Evolutionary conservation across 2,888 invertebrate genomes (phyloP), one percentile per base, ranked within the genome.

Genomic region (Drosophila kokeensis): DNA sequence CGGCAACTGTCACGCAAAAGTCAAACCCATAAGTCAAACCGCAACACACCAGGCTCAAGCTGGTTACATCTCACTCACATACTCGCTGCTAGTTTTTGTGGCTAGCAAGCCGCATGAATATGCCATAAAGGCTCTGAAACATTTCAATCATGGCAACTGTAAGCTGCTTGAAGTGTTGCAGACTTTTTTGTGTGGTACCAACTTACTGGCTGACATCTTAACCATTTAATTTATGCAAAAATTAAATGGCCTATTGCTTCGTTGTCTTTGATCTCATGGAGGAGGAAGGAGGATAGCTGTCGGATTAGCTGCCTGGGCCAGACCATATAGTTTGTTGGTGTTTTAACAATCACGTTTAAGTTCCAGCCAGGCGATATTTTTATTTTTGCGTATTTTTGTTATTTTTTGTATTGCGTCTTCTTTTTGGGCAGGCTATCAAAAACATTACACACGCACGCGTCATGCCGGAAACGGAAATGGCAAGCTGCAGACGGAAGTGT

Each of bases 21-120:
- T 82, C 83, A 79, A 79, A 81, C 69, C 81, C 79, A 83, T 81
- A 83, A 79, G 83, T 81, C 79, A 76, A 76, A 79, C 82, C 82
- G 69, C 81, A 82, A 69, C 71, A 83, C 68, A 76, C 53, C 24
- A 24, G 67, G 63, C 83, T 82, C 68, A 80, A 72, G 72, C 61
- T 67, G 63, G 65, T 65, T 63, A 62, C 62, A 58, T 36, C 62
- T 40, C 24, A 40, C 27, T 30, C n/a, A 40, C 29, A 5, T 27
- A 30, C 18, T 21, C 36, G 48, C 11, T 62, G 52, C 42, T 60
- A 81, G 66, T 54, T 65, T 64, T 68, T 76, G 82, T 49, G 76
- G 69, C 54, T 57, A 32, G 55, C 52, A 62, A 63, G 54, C 66
- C 73, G 61, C 76, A 76, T 48, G 59, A 68, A 67, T 49, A 61